A percentile compares a stretch with the other conserved stretches of the same genome.
Conservation (phyloP, 2,797 vertebrate species). For the Ctenopoma kingsleyae region DNA sequence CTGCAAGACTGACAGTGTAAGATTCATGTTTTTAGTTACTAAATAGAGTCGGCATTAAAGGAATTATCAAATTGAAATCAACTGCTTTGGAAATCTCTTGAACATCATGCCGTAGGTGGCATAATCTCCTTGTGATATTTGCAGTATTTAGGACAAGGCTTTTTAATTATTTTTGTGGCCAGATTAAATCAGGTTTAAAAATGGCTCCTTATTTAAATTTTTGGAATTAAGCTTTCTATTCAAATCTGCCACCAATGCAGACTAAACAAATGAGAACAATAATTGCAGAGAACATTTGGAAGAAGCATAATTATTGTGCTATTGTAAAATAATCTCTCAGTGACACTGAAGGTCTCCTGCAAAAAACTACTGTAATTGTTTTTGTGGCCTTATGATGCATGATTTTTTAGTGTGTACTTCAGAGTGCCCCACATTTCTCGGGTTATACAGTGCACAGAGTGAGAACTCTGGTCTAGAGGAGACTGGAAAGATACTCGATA, state of each 20-base stretch:
- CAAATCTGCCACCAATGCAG: background rate
- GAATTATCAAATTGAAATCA: conserved; percentile 26
- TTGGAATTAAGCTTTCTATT: conserved; percentile 21
- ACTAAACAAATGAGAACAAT: background rate
- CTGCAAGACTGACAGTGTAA: conserved; percentile 2
- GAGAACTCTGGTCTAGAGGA: conserved; percentile 37
- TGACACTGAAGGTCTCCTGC: background rate
- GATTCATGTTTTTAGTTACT: background rate
- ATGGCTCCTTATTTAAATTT: conserved; percentile 5
- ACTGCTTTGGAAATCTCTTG: conserved; percentile 44
- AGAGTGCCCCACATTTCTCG: conserved; percentile 38
- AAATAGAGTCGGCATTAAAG: conserved; percentile 9
- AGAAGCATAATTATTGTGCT: background rate
- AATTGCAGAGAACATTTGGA: background rate
- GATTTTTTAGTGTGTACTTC: background rate
- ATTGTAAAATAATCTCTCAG: background rate
- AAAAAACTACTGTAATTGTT: background rate
- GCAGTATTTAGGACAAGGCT: conserved; percentile 19
- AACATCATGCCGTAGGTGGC: conserved; percentile 31
- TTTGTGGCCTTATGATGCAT: background rate
- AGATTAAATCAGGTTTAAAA: conserved; percentile 44
- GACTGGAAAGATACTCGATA: conserved; percentile 84
- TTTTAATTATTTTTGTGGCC: conserved; percentile 28
- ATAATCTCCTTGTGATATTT: conserved; percentile 46
- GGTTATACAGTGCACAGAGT: conserved; percentile 44